These are phyloP conservation scores for Ephialtes manifestator DNA, from an alignment of 2,888 invertebrate genomes.

Conservation along the genomic window DNA sequence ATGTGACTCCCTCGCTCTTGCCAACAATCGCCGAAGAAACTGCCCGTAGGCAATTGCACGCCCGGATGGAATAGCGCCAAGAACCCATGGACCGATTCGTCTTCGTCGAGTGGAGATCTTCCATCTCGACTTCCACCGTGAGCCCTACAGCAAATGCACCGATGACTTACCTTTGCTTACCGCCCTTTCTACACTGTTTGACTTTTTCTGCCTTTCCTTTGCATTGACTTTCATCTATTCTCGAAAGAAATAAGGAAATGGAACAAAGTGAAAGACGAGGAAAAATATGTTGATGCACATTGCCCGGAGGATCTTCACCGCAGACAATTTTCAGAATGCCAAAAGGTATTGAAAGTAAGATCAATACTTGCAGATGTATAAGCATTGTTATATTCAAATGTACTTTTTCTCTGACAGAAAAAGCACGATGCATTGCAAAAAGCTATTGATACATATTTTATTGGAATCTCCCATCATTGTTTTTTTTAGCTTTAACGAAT, in stretches of 20 bases:
- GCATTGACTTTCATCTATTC: neutral
- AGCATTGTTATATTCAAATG: too few relatives aligned
- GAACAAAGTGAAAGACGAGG: neutral
- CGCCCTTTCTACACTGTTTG: neutral
- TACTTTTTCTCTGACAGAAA: too few relatives aligned
- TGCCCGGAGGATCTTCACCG: neutral
- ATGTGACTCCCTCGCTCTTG: constrained; percentile 34
- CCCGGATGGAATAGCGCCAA: constrained; percentile 57
- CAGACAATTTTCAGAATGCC: too few relatives aligned
- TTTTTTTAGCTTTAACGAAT: too few relatives aligned
- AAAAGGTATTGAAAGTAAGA: too few relatives aligned
- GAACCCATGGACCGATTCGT: constrained; percentile 44
- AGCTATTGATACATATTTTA: too few relatives aligned
- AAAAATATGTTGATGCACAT: neutral
- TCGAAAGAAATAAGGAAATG: neutral
- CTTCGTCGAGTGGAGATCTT: constrained; percentile 48
- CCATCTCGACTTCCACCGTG: constrained; percentile 28
- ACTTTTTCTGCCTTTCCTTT: neutral
- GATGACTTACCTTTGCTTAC: neutral
- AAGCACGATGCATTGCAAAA: too few relatives aligned
- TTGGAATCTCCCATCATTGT: too few relatives aligned
- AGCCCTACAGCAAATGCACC: constrained; percentile 1
- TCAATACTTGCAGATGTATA: too few relatives aligned
- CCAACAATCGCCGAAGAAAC: constrained; percentile 45
- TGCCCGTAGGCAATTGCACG: constrained; percentile 5